Base-by-base conservation (phyloP, 2,888 invertebrate genomes). In the Keiferia lycopersicella region DNA sequence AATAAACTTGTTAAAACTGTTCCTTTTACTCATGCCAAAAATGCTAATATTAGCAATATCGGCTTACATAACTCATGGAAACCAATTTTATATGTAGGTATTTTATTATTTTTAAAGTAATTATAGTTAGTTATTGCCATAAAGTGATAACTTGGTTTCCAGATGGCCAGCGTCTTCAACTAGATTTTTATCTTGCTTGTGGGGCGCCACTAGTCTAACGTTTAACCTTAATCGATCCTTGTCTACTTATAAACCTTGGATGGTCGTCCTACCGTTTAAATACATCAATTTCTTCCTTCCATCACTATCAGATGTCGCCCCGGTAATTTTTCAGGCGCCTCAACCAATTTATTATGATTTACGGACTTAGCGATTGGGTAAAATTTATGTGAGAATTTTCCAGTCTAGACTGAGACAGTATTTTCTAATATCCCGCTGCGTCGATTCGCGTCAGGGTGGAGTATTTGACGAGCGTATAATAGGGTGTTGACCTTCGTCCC, bases 161-260 rank as follows among this genome's bases (percentile, higher is more conserved):
- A n/a, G n/a, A n/a, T n/a, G n/a, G n/a, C n/a, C n/a, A n/a, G n/a
- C n/a, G n/a, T n/a, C n/a, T n/a, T n/a, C n/a, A n/a, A n/a, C n/a
- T n/a, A n/a, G n/a, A n/a, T n/a, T n/a, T n/a, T n/a, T n/a, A n/a
- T n/a, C n/a, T n/a, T n/a, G n/a, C n/a, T n/a, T n/a, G n/a, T n/a
- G n/a, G n/a, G n/a, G n/a, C n/a, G n/a, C n/a, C n/a, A n/a, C n/a
- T n/a, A n/a, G n/a, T n/a, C n/a, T n/a, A n/a, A n/a, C n/a, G n/a
- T n/a, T n/a, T n/a, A n/a, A n/a, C n/a, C n/a, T n/a, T 66, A 63
- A 74, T 73, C 66, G 67, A 71, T 65, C 64, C 41, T 45, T 58
- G 61, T 66, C 66, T 72, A 73, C 71, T 68, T 66, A 68, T 71
- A 71, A 57, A 67, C 61, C 61, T 26, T 61, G 50, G 50, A 45